Base-by-base conservation (phyloP, 2,888 invertebrate genomes). In the Allygus modestus region DNA sequence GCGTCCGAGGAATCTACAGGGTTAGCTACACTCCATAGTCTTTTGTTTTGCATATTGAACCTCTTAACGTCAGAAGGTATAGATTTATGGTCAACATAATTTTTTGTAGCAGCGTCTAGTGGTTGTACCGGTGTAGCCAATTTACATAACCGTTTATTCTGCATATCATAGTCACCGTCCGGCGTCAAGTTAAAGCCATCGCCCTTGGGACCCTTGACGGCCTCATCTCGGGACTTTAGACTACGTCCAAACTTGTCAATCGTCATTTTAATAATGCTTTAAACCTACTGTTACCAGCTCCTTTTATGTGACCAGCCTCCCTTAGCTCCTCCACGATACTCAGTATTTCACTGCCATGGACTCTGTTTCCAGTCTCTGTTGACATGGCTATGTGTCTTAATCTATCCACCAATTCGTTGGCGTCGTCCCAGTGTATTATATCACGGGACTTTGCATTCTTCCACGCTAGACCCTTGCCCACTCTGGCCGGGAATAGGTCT, bases 191-290 rank as follows among this genome's bases (percentile, higher is more conserved):
- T 82, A 69, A 82, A 82, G 4, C 82, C 69, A 2, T 65, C 65
- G 1, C 82, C 82, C n/a, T 41, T 23, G 23, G 82, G 82, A 11
- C 82, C 82, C 69, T 5, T 65, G 7, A 11, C 5, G 9, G 12
- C 28, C 20, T 69, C 17, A 1, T 54, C n/a, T 7, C 7, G n/a
- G n/a, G n/a, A 11, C 15, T 11, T 20, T 0, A 9, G 20, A 51
- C 20, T 5, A 31, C 81, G 81, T 81, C 81, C 81, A 26, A 81
- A 81, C 81, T 81, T 81, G 81, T 81, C 81, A 15, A 81, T 23
- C n/a, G 11, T 58, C 81, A 81, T 81, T 28, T 0, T 79, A 58
- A 58, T 61, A 81, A 17, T 81, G 61, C 1, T 28, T 23, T 12
- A 20, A 31, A 33, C 20, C 26, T 26, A 23, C 23, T 58, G n/a